These are phyloP conservation scores for Tragopan temminckii DNA, from an alignment of 2,797 vertebrate genomes.

Conservation along the genomic window DNA sequence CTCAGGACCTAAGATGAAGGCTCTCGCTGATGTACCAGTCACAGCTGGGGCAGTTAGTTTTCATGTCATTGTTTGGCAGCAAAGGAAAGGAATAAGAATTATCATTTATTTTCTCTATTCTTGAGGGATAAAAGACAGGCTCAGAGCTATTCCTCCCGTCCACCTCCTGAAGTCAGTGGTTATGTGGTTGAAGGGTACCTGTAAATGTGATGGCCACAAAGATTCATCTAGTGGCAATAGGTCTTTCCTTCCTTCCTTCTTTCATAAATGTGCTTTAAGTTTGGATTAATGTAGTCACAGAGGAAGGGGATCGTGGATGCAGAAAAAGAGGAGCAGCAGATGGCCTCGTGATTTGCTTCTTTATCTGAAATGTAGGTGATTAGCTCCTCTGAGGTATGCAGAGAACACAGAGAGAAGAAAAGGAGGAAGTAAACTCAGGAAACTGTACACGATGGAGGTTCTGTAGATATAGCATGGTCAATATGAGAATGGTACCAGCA, in stretches of 20 bases:
- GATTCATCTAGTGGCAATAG: neutral
- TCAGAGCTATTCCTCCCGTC: neutral
- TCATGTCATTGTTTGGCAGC: neutral
- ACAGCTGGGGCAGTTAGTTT: neutral
- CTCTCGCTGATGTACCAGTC: neutral
- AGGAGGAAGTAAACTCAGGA: neutral
- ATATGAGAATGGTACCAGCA: rapidly evolving
- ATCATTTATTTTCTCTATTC: neutral
- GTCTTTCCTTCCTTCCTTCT: neutral
- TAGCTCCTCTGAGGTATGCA: neutral
- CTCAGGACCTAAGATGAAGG: neutral
- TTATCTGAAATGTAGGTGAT: neutral
- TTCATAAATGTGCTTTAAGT: neutral
- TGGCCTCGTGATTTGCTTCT: neutral
- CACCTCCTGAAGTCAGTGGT: neutral
- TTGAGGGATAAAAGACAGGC: neutral
- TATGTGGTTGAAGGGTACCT: neutral
- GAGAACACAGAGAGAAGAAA: neutral
- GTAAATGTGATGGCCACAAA: neutral
- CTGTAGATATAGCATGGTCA: neutral
- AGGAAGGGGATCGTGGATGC: neutral
- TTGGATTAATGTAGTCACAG: neutral
- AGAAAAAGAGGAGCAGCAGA: neutral
- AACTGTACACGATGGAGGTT: rapidly evolving
- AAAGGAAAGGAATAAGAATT: neutral